phyloP scores from a whole-genome alignment of 2,888 invertebrate species.

The Resseliella maxima region DNA sequence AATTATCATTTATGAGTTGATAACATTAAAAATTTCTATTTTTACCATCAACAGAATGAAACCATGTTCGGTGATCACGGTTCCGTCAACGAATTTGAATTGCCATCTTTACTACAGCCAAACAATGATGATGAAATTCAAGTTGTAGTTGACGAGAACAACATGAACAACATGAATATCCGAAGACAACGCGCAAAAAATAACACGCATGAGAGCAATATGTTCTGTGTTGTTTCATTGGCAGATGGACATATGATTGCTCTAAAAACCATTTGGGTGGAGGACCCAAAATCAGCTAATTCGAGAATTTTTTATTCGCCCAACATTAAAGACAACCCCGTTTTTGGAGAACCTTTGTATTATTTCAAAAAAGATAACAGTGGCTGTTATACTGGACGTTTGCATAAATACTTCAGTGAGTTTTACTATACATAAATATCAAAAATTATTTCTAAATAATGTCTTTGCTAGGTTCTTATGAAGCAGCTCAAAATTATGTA shows the following conservation, averaged over 20 bases:
- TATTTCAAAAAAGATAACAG: background rate
- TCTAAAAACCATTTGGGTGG: background rate
- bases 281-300: background rate
- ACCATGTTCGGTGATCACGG: no score
- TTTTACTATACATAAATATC: background rate
- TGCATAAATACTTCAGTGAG: background rate
- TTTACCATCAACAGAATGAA: no score
- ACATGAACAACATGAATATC: no score
- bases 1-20: no score
- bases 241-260: background rate
- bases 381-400: background rate
- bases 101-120: no score
- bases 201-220: no score
- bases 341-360: background rate
- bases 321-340: background rate
- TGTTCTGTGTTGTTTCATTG: background rate
- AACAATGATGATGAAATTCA: no score
- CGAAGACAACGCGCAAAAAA: no score
- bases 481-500: background rate
- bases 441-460: background rate
- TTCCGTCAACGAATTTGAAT: no score
- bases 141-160: no score
- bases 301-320: conserved; percentile 18
- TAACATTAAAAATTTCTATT: no score
- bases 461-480: background rate